These are phyloP conservation scores for Halcyon malimbica DNA, from an alignment of 2,113 vertebrate species.

Conservation along the genomic window DNA sequence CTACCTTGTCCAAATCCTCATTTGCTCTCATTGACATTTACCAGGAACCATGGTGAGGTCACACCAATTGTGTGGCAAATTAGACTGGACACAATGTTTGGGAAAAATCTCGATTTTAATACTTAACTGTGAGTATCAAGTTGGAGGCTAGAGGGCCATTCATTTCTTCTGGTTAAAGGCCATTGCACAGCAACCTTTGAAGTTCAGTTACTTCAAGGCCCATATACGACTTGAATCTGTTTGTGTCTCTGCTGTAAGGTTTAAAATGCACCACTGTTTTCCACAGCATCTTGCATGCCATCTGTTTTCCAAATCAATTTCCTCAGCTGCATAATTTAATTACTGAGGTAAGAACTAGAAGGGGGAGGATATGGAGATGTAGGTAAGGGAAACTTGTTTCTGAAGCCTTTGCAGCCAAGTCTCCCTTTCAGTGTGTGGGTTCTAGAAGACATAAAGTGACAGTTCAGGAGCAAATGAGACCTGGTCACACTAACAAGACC, in stretches of 20 bases:
- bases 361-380: not conserved
- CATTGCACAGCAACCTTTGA: not conserved
- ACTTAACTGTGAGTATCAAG: not conserved
- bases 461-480: not conserved
- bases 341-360: not conserved
- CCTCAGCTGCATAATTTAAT: conserved; percentile 51
- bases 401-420: not conserved
- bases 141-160: not conserved
- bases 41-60: not conserved
- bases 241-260: not conserved
- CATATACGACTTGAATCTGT: not conserved
- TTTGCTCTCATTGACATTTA: not conserved
- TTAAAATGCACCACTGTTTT: conserved; percentile 10
- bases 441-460: not conserved
- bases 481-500: not conserved
- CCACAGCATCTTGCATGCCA: conserved; percentile 29
- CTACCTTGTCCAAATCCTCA: not conserved
- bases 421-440: not conserved
- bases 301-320: conserved; percentile 64
- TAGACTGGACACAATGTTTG: not conserved
- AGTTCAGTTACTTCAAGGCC: conserved; percentile 1
- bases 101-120: not conserved
- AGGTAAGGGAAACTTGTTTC: not conserved
- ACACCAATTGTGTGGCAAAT: not conserved
- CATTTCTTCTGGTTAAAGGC: not conserved